phyloP scores from a whole-genome alignment of 2,797 vertebrate genomes.

The Myotis vivesi region DNA sequence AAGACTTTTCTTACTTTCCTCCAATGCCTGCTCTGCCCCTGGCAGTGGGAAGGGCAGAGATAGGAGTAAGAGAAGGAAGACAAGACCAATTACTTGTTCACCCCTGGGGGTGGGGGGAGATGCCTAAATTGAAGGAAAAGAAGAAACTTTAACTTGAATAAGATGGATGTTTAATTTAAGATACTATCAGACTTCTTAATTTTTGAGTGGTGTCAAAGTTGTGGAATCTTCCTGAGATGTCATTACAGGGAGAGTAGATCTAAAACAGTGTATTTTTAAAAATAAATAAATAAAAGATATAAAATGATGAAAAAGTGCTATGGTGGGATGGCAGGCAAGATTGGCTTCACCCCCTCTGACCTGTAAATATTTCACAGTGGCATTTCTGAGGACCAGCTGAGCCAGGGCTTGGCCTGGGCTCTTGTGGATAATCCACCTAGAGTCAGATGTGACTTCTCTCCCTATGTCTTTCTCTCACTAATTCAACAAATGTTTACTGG shows the following conservation, averaged over 20 bases:
- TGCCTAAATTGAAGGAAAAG: not conserved
- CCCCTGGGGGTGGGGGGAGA: accelerated
- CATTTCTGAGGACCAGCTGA: not conserved
- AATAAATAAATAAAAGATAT: not conserved
- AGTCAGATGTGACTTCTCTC: not conserved
- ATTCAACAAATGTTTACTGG: not conserved
- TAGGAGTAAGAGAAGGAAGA: not conserved
- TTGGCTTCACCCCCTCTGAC: no score
- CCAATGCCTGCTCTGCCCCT: not conserved
- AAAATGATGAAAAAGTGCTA: not conserved
- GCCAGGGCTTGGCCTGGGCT: not conserved
- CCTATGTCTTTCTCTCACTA: not conserved
- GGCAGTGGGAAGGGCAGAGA: not conserved
- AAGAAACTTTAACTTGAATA: not conserved
- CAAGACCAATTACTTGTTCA: not conserved
- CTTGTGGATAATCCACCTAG: not conserved
- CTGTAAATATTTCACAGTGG: not conserved
- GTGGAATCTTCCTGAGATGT: not conserved
- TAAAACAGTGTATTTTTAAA: not conserved
- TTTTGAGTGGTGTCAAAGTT: not conserved
- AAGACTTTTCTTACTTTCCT: not conserved
- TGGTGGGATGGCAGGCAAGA: not conserved
- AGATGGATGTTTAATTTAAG: not conserved
- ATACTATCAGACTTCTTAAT: not conserved
- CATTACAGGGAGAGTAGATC: not conserved